Evolutionary conservation across 2,113 vertebrate species (phyloP), one percentile per base, ranked within the genome.

Genomic region (Oxyura jamaicensis): DNA sequence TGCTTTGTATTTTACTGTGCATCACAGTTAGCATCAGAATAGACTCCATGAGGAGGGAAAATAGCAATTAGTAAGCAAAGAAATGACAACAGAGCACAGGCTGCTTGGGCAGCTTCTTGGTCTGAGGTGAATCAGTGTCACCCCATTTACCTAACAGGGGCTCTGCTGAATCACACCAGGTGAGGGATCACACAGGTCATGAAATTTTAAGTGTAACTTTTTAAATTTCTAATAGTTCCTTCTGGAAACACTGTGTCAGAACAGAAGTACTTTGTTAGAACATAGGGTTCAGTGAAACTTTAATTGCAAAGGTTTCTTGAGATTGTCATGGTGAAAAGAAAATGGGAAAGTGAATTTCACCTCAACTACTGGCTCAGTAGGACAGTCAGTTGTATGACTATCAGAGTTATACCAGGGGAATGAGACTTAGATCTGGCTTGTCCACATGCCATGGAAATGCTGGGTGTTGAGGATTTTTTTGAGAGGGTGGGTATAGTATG

Each of bases 131-230:
- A 82, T 50, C 53, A 76, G 46, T 67, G 72, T 55, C 55, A 88
- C 29, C 65, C 25, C 65, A 35, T 67, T 95, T 35, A 88, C 62
- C 19, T 58, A 36, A 66, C 71, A 89, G 31, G 19, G 28, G 36
- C 44, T 91, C 13, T 76, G 67, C 67, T 82, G 60, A 79, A 75
- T 84, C 65, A 59, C 53, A 8, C 0, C 63, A 69, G 46, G 69
- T 81, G 33, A 72, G 22, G 15, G 29, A 65, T 86, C 65, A 72
- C 22, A 72, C 13, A 71, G 42, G 65, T 68, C 39, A 86, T 95
- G 73, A 95, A 93, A 88, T 79, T 75, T 93, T 93, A 93, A 94
- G 81, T 1, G 5, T 11, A 88, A 80, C 46, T 94, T 91, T 50
- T 59, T 1, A 92, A 86, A 78, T 95, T 92, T 90, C 91, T 93